A percentile compares a stretch with the other conserved stretches of the same genome.
phyloP scores from a whole-genome alignment of 2,888 invertebrate species.

The Dasypolia templi region DNA sequence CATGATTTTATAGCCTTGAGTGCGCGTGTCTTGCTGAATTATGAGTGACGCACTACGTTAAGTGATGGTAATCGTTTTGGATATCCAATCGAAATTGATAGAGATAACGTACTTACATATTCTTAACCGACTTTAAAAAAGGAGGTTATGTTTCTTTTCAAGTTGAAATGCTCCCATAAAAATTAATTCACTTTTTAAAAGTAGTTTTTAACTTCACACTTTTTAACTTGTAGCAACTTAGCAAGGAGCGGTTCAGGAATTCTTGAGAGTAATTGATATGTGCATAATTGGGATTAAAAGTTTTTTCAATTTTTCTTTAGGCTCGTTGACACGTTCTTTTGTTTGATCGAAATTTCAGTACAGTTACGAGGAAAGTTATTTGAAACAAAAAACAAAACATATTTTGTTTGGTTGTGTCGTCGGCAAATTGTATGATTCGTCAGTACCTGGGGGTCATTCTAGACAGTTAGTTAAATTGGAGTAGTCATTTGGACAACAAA shows the following conservation, averaged over 20 bases:
- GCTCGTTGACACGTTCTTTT: too few relatives aligned
- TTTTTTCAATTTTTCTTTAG: too few relatives aligned
- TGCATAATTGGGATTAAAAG: not conserved
- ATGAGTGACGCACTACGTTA: slow-evolving; percentile 30
- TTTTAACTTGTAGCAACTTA: not conserved
- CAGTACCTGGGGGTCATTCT: too few relatives aligned
- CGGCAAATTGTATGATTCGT: too few relatives aligned
- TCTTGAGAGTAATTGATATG: not conserved
- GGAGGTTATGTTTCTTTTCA: not conserved
- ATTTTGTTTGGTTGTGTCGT: too few relatives aligned
- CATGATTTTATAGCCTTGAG: slow-evolving; percentile 52
- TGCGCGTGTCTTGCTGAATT: slow-evolving; percentile 45
- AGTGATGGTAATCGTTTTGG: slow-evolving; percentile 34
- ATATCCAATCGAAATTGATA: slow-evolving; percentile 47
- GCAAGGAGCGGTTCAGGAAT: not conserved
- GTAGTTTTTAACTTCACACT: not conserved
- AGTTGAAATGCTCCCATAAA: too few relatives aligned
- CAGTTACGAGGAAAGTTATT: too few relatives aligned
- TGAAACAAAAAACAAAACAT: too few relatives aligned
- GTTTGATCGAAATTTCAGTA: too few relatives aligned
- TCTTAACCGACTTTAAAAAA: not conserved
- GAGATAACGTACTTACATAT: slow-evolving; percentile 15
- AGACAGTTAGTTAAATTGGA: too few relatives aligned
- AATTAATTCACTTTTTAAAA: too few relatives aligned
- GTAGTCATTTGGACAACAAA: too few relatives aligned